Base-by-base conservation (phyloP, 2,797 vertebrate species). In the Myotis vivesi region DNA sequence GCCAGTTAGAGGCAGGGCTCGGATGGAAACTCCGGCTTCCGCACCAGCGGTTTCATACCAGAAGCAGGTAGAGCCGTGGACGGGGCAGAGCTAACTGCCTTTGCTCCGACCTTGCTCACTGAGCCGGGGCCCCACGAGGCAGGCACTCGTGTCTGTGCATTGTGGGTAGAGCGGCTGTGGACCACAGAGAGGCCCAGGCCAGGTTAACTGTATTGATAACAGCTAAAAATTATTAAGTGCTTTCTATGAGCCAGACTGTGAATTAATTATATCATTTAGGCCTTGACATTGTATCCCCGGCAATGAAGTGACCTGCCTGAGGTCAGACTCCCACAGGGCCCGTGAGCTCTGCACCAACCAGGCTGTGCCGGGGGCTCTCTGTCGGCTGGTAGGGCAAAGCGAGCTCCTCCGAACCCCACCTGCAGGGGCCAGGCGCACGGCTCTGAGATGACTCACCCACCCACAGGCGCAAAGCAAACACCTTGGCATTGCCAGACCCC, bases 401-500 rank as follows among this genome's bases (percentile, higher is more conserved):
- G 1, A 75, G 82, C 25, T 46, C 71, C 85, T 41, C 59, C n/a
- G 41, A 51, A 33, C 57, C 41, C 64, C n/a, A 5, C 19, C 51
- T 62, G 66, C 44, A 2, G 12, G 9, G 83, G 30, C 51, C 3
- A 28, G 87, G 25, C 11, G 15, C 57, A 9, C 69, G 11, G 5
- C 20, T 7, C 20, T 7, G 36, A 12, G 73, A 22, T 92, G 80
- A 92, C 84, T 89, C 91, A 91, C 44, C 36, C 8, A 6, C 36
- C 7, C 73, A 8, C 41, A 22, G 36, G 51, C 66, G 64, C 41
- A 25, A n/a, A 82, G 64, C 66, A 79, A 33, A 94, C 86, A 55
- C 46, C 55, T 77, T 53, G 64, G 84, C 90, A 51, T 83, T 9
- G 92, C 90, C 92, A 97, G 96, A 94, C 95, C 86, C 86, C 89